Base-by-base conservation (phyloP, 2,888 invertebrate genomes). In the Amiota minor region DNA sequence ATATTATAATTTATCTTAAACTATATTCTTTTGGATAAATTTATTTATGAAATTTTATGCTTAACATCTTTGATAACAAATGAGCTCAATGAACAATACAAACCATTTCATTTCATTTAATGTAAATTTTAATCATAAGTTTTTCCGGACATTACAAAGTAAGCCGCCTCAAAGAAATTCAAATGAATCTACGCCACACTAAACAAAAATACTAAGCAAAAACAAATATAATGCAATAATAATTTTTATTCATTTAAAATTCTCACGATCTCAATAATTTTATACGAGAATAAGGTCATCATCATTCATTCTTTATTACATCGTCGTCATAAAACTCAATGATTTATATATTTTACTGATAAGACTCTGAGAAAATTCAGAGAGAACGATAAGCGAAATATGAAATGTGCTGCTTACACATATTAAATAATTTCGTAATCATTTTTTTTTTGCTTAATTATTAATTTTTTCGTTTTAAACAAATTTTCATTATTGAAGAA, bases 261-360 rank as follows among this genome's bases (percentile, higher is more conserved):
- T 68, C 67, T 68, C 67, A 68, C 67, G 67, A 68, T 68, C 67
- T 68, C 50, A 68, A 68, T 68, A 50, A 59, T 50, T 6, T 35
- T 35, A n/a, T 68, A n/a, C n/a, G n/a, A 23, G 50, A 68, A 53
- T 68, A 16, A 68, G 67, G 67, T 68, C 67, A 47, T 67, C 23
- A 3, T 18, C 9, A 2, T 16, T 18, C 9, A 2, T 16, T 56
- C 56, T 11, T 56, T 8, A 9, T 56, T 20, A 1, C 59, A 12
- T 12, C 16, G n/a, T 59, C 18, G 2, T 16, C 59, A 18, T 18
- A 11, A 18, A 12, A 18, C 23, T 10, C 1, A 16, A 56, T 10
- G 2, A 2, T 16, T 56, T 56, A 18, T 35, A 6, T 35, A 35
- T 35, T 35, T 35, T 35, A 35, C 35, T 35, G 35, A 35, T 35